Conservation (phyloP, 2,888 invertebrate genomes). For the Athrips mouffetella region DNA sequence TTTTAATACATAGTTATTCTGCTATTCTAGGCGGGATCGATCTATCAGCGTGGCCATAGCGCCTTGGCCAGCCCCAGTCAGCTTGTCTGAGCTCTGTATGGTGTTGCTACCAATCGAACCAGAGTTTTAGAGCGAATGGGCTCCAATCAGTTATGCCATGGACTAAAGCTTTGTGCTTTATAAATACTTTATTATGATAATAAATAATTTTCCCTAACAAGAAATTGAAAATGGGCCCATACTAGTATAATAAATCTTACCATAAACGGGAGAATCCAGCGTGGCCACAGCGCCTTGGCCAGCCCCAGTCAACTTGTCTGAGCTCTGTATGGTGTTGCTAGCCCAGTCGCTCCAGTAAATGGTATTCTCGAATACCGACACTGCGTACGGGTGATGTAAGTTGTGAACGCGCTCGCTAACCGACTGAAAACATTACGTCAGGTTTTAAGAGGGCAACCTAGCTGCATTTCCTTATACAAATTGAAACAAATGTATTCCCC, state of each 20-base stretch:
- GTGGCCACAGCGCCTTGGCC: constrained; percentile 35
- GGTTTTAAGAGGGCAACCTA: no score
- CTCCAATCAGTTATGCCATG: no score
- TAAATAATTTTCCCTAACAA: no score
- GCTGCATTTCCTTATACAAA: no score
- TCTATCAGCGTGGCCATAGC: constrained; percentile 34
- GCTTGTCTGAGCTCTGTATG: constrained; percentile 87
- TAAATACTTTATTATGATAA: no score
- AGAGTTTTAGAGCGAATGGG: no score
- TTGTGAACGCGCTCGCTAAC: constrained; percentile 53
- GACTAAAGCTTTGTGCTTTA: no score
- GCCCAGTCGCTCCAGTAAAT: constrained; percentile 95
- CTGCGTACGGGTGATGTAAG: constrained; percentile 87
- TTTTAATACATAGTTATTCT: no score
- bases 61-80: constrained; percentile 49
- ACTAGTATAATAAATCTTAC: no score
- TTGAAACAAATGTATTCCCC: no score
- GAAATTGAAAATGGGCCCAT: no score
- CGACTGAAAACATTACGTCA: constrained; percentile 43
- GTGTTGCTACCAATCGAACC: constrained; percentile 93
- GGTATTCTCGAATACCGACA: constrained; percentile 91
- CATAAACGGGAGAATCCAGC: constrained; percentile 43
- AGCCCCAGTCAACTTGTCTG: constrained; percentile 82
- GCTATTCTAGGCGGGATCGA: no score
- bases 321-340: constrained; percentile 84